Conservation (phyloP, 2,797 vertebrate species). For the Lerista edwardsae region DNA sequence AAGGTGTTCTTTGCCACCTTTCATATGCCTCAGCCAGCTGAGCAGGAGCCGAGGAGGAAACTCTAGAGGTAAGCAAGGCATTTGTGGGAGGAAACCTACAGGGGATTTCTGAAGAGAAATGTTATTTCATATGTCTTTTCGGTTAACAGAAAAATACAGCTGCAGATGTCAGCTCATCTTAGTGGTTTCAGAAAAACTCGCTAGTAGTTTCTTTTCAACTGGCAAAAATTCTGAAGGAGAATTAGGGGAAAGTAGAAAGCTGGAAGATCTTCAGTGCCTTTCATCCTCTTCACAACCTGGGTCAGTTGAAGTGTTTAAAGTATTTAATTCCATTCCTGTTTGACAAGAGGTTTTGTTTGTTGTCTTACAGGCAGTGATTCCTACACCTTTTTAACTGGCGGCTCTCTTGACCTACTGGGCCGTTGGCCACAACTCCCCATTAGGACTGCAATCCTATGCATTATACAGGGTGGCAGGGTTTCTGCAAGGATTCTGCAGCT, state of each 20-base stretch:
- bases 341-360: background rate
- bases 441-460: too few relatives aligned
- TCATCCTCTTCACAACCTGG: background rate
- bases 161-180: conserved; percentile 26
- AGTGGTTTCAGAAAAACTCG: conserved; percentile 7
- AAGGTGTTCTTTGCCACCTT: conserved; percentile 21
- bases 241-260: background rate
- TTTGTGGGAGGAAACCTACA: conserved; percentile 23
- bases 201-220: conserved; percentile 2
- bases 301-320: background rate
- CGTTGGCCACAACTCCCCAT: too few relatives aligned
- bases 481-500: too few relatives aligned
- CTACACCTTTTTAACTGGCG: too few relatives aligned
- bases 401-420: too few relatives aligned
- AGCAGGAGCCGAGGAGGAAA: conserved; percentile 18
- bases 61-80: conserved; percentile 7
- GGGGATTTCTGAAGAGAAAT: conserved; percentile 30
- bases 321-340: background rate
- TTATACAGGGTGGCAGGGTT: too few relatives aligned
- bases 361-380: background rate
- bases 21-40: conserved; percentile 13
- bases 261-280: background rate
- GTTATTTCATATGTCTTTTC: conserved; percentile 15
- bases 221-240: background rate
- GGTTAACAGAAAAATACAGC: conserved; percentile 19